phyloP scores from a whole-genome alignment of 2,797 vertebrate species.

The Vespertilio murinus region DNA sequence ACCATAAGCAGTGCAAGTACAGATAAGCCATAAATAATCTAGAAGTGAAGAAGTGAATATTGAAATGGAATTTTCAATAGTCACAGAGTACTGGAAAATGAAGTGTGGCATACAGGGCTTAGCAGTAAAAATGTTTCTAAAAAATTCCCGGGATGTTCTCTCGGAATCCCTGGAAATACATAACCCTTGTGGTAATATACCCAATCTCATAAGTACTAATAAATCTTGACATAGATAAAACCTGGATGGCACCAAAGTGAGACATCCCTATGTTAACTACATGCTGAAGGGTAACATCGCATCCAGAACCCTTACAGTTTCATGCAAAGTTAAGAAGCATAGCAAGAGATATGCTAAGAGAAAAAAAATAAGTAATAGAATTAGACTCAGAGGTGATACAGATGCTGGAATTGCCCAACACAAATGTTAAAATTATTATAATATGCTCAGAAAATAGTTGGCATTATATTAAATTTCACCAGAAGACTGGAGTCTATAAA shows the following conservation, averaged over 20 bases:
- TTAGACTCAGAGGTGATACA: background rate
- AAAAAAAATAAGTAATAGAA: background rate
- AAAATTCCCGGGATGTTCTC: background rate
- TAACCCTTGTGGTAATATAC: background rate
- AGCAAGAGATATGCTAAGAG: background rate
- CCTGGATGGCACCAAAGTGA: background rate
- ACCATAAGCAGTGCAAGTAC: background rate
- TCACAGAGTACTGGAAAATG: background rate
- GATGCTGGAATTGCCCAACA: background rate
- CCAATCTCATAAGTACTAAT: background rate
- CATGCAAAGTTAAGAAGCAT: background rate
- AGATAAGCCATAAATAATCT: background rate
- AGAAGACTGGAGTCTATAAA: background rate
- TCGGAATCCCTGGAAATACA: background rate
- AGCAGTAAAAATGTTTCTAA: background rate
- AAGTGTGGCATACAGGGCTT: background rate
- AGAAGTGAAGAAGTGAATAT: background rate
- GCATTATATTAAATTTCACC: background rate
- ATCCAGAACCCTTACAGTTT: no score
- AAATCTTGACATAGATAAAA: background rate
- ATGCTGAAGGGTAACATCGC: background rate
- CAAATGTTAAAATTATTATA: background rate
- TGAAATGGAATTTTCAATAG: background rate
- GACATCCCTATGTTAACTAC: rapidly evolving
- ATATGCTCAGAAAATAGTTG: background rate